Conservation (phyloP, 1,140 invertebrate genomes). For the Habropoda laboriosa region DNA sequence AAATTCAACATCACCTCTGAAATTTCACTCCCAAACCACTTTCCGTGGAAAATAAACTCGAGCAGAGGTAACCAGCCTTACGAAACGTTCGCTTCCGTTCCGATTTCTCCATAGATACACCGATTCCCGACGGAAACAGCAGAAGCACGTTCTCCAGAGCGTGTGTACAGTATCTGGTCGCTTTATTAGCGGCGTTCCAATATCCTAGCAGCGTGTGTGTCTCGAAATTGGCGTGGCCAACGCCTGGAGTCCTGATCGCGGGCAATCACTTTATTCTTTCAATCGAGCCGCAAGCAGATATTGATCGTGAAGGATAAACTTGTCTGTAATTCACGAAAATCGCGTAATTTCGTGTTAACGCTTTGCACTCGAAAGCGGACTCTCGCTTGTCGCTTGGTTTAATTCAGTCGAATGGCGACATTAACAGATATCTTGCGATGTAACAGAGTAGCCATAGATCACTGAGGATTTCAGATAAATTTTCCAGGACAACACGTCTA, state of each 20-base stretch:
- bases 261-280: too few species aligned
- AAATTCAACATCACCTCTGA: neutral
- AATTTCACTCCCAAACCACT: too few species aligned
- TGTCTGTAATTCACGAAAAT: too few species aligned
- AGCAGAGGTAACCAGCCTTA: neutral
- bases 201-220: neutral
- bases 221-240: constrained; percentile 7
- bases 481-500: too few species aligned
- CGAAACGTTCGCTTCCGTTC: neutral
- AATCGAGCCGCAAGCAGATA: neutral
- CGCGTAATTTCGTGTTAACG: too few species aligned
- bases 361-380: too few species aligned
- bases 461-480: too few species aligned
- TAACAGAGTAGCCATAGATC: too few species aligned
- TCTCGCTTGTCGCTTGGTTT: too few species aligned
- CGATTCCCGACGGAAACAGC: neutral
- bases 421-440: too few species aligned
- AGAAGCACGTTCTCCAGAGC: neutral
- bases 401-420: too few species aligned
- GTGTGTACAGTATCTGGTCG: neutral
- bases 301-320: neutral
- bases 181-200: neutral
- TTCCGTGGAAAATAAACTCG: neutral
- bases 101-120: neutral
- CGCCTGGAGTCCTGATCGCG: too few species aligned